Conservation (phyloP, 2,113 vertebrate species). For the Callaeas wilsoni region DNA sequence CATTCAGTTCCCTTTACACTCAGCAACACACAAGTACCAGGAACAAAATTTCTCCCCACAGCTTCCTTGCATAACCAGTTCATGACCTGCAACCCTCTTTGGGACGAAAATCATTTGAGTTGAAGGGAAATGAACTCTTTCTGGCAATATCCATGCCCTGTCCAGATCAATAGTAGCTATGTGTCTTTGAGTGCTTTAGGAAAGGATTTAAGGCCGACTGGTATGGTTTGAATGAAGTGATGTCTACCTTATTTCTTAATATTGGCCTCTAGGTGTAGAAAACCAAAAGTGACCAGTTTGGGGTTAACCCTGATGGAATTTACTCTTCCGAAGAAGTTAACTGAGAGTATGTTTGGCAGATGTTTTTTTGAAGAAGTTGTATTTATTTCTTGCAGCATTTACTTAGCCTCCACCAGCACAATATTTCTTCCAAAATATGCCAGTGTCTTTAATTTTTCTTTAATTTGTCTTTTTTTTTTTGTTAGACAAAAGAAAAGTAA, state of each 20-base stretch:
- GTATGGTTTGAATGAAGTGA: background rate
- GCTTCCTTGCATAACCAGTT: background rate
- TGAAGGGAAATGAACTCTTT: background rate
- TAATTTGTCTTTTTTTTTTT: background rate
- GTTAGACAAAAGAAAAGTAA: too few species aligned
- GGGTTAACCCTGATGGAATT: background rate
- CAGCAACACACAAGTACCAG: background rate
- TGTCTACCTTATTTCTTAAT: background rate
- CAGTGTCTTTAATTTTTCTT: background rate
- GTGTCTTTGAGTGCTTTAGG: background rate
- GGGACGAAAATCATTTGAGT: background rate
- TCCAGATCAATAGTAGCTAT: background rate
- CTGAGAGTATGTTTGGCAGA: background rate
- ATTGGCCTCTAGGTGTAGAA: background rate
- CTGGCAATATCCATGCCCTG: background rate
- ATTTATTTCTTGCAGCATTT: background rate
- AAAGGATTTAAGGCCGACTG: background rate
- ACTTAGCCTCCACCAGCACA: background rate
- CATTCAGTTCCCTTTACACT: background rate
- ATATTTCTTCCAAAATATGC: background rate
- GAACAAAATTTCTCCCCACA: background rate
- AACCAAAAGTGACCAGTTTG: background rate
- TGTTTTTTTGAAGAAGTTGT: background rate
- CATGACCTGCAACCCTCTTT: background rate
- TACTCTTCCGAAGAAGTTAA: background rate